A percentile compares a stretch with the other conserved stretches of the same genome.
phyloP scores from a whole-genome alignment of 2,888 invertebrate species.

The Mimumesa dahlbomi region DNA sequence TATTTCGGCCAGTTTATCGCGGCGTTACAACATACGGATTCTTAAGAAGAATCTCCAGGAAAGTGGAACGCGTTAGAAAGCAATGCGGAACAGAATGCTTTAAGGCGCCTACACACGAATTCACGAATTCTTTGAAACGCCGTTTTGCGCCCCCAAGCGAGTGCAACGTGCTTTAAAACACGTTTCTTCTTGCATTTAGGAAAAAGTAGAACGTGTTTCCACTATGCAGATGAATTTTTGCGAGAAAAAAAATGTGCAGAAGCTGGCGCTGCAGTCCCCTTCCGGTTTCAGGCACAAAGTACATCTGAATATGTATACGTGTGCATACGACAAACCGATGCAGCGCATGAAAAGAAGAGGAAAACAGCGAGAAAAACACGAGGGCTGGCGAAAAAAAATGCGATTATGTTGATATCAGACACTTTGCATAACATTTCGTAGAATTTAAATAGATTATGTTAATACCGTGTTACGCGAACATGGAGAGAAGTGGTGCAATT shows the following conservation, averaged over 20 bases:
- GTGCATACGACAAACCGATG: conserved; percentile 1
- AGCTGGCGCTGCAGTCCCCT: conserved; percentile 4
- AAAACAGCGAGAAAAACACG: not conserved
- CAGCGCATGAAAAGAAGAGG: not conserved
- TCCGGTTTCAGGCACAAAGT: not conserved
- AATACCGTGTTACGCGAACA: not conserved
- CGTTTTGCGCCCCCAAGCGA: conserved; percentile 5
- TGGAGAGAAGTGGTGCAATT: not conserved
- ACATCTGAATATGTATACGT: not conserved
- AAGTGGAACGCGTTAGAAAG: conserved; percentile 62
- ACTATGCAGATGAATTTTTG: conserved; percentile 14
- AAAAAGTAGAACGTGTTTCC: conserved; percentile 47
- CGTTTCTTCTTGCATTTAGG: conserved; percentile 10
- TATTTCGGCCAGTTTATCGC: conserved; percentile 34
- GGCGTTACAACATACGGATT: conserved; percentile 37
- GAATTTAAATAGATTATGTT: not conserved
- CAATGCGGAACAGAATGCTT: conserved; percentile 52
- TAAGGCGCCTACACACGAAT: conserved; percentile 28
- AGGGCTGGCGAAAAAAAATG: not conserved
- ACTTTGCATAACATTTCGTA: not conserved
- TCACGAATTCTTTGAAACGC: conserved; percentile 44
- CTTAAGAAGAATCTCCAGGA: conserved; percentile 43
- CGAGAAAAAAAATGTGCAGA: too few relatives aligned
- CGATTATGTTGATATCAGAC: not conserved
- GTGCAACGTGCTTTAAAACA: conserved; percentile 17